Evolutionary conservation across 2,888 invertebrate species (phyloP).

Genomic region (Phaedon cochleariae): DNA sequence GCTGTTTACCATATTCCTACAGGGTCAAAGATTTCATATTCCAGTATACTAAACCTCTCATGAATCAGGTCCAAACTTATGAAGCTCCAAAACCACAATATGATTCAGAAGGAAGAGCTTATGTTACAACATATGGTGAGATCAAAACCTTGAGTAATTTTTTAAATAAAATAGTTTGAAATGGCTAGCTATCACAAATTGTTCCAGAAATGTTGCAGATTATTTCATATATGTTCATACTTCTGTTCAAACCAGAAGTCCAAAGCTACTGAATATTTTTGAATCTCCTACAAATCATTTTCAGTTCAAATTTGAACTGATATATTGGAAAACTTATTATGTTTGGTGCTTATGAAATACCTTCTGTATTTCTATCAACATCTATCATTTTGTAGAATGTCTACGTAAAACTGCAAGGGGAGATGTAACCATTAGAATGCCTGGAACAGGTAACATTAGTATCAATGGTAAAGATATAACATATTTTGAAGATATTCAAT

Average conservation of each 20-base stretch:
- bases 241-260: too few species aligned
- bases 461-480: conserved; percentile 83
- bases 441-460: conserved; percentile 83
- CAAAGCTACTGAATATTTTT: too few species aligned
- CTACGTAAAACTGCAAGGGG: conserved; percentile 77
- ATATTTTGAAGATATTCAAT: conserved; percentile 77
- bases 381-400: conserved; percentile 65
- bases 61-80: conserved; percentile 67
- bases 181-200: too few species aligned
- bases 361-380: too few species aligned
- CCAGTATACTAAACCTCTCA: conserved; percentile 71
- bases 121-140: conserved; percentile 73
- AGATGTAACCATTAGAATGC: conserved; percentile 79
- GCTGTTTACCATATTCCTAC: conserved; percentile 76
- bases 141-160: conserved; percentile 7
- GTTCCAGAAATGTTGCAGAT: too few species aligned
- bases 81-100: conserved; percentile 75
- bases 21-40: conserved; percentile 77
- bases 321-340: not conserved
- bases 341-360: too few species aligned
- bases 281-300: too few species aligned
- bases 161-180: too few species aligned
- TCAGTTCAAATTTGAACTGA: too few species aligned
- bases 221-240: too few species aligned
- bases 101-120: conserved; percentile 76